Evolutionary conservation across 2,113 vertebrate genomes (phyloP).

Genomic region (Tetraodon nigroviridis): DNA sequence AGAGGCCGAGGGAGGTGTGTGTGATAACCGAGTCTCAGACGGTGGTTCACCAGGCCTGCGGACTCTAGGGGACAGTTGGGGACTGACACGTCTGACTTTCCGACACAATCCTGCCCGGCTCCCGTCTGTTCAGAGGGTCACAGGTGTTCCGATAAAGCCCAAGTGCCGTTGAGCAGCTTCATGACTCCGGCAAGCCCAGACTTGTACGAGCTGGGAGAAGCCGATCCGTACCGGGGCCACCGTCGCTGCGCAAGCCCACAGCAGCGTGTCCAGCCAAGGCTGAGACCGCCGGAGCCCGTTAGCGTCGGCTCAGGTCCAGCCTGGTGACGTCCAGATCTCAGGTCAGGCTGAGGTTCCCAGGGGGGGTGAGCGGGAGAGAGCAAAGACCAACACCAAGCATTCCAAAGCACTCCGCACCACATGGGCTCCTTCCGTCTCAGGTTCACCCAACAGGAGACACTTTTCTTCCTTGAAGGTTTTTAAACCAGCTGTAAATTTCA

Average conservation of each 20-base stretch:
- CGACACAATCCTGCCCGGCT: neutral
- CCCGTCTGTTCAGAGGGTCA: neutral
- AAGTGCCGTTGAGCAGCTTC: slow-evolving; percentile 4
- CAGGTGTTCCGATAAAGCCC: slow-evolving; percentile 18
- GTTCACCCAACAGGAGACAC: no score
- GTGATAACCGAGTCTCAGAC: slow-evolving; percentile 17
- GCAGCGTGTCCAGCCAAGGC: neutral
- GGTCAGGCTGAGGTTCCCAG: neutral
- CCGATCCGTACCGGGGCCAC: slow-evolving; percentile 1
- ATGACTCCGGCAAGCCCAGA: slow-evolving; percentile 40
- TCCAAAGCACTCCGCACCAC: slow-evolving; percentile 7
- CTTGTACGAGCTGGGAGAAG: slow-evolving; percentile 37
- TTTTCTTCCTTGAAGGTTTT: no score
- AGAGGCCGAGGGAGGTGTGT: slow-evolving; percentile 20
- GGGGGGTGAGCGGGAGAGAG: neutral
- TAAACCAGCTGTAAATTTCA: no score
- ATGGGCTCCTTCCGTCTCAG: neutral
- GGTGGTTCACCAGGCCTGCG: no score
- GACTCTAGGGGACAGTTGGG: neutral
- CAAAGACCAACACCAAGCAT: slow-evolving; percentile 20
- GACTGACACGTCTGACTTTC: no score
- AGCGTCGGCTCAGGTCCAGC: slow-evolving; percentile 21
- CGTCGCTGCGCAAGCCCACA: slow-evolving; percentile 7
- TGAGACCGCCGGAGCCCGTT: neutral
- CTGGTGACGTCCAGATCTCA: slow-evolving; percentile 5